These are phyloP conservation scores for Aphelocoma californica DNA, from an alignment of 2,797 vertebrate species.

Conservation along the genomic window DNA sequence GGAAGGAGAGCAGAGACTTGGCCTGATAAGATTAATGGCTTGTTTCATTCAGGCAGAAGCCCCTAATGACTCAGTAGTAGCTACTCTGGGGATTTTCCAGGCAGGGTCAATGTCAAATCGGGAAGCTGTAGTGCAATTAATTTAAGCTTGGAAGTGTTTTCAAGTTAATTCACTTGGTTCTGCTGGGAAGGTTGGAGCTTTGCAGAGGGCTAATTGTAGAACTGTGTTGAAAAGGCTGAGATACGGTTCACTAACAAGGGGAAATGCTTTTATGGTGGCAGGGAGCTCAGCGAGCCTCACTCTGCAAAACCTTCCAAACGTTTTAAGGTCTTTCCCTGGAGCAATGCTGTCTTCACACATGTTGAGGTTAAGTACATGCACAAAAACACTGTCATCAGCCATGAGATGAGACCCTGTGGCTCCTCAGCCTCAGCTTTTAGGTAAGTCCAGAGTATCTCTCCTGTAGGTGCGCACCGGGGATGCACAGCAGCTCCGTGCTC, in stretches of 20 bases:
- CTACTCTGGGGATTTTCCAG: constrained; percentile 11
- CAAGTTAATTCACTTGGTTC: constrained; percentile 38
- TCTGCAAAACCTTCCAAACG: not conserved
- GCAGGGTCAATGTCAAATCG: constrained; percentile 8
- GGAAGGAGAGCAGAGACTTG: not conserved
- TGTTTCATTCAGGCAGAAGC: not conserved
- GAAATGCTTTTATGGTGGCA: constrained; percentile 34
- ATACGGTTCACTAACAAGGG: constrained; percentile 3
- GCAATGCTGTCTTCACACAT: not conserved
- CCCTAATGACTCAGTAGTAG: not conserved
- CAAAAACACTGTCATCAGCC: not conserved
- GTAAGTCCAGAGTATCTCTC: not conserved
- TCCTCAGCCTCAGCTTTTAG: not conserved
- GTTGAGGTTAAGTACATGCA: not conserved
- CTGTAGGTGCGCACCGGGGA: not conserved
- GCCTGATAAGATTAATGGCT: not conserved
- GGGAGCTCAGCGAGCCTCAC: not conserved
- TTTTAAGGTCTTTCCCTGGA: not conserved
- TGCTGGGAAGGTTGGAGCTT: constrained; percentile 17
- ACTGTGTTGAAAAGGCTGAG: constrained; percentile 43
- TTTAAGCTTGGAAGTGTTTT: constrained; percentile 38
- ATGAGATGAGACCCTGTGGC: not conserved
- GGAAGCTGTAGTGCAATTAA: constrained; percentile 55
- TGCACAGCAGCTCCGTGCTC: accelerated
- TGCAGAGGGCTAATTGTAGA: constrained; percentile 6